Evolutionary conservation across 2,113 vertebrate genomes (phyloP).

Genomic region (Cervus canadensis): DNA sequence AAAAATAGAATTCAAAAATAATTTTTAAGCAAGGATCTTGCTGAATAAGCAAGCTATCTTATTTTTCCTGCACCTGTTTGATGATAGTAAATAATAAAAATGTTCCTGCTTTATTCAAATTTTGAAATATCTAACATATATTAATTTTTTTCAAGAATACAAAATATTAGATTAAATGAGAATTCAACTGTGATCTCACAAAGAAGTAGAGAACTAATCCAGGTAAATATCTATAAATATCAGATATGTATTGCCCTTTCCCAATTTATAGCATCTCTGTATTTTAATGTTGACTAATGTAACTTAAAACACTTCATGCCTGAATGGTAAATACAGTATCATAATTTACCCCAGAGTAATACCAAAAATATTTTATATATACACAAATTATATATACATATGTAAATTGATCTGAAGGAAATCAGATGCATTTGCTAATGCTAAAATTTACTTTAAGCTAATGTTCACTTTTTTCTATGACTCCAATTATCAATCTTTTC

Average conservation of each 20-base stretch:
- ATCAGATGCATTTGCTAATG: constrained; percentile 31
- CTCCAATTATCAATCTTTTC: background rate
- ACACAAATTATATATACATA: background rate
- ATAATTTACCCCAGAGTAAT: constrained; percentile 48
- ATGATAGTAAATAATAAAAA: background rate
- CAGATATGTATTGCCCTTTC: background rate
- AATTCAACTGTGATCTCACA: background rate
- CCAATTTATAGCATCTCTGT: constrained; percentile 14
- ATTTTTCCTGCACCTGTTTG: constrained; percentile 33
- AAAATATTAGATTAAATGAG: background rate
- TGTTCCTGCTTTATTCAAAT: background rate
- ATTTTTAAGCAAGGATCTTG: background rate
- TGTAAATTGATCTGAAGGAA: constrained; percentile 26
- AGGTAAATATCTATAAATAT: constrained; percentile 26
- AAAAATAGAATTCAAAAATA: constrained; percentile 25
- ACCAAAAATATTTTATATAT: background rate
- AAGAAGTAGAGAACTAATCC: constrained; percentile 30
- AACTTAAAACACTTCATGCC: background rate
- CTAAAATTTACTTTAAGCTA: constrained; percentile 33
- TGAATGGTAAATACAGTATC: constrained; percentile 1
- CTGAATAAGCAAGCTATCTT: background rate
- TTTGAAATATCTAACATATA: background rate
- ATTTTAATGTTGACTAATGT: constrained; percentile 45
- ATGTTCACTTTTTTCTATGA: constrained; percentile 15
- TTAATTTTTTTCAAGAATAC: background rate